phyloP scores from a whole-genome alignment of 2,113 vertebrate species.

The Trogon melanurus region DNA sequence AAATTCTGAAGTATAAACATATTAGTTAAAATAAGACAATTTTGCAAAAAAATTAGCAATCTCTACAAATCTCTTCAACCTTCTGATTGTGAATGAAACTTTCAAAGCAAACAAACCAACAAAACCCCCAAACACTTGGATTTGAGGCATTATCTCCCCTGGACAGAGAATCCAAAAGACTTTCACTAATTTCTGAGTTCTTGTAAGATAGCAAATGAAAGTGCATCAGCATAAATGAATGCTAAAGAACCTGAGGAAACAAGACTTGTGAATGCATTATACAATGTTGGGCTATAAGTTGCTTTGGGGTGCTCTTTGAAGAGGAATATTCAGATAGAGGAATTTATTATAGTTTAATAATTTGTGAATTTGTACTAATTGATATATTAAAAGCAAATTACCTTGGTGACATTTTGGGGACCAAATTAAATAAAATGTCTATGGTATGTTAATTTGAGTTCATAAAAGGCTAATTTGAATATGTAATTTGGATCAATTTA shows the following conservation, averaged over 20 bases:
- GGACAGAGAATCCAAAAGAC: not conserved
- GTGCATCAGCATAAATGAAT: not conserved
- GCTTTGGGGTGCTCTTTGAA: not conserved
- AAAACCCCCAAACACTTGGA: not conserved
- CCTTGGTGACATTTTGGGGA: slow-evolving; percentile 61
- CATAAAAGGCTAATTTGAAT: slow-evolving; percentile 76
- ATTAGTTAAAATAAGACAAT: not conserved
- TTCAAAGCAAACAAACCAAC: not conserved
- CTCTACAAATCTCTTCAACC: not conserved
- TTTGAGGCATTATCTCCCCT: not conserved
- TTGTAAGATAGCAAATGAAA: not conserved
- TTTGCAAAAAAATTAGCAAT: not conserved
- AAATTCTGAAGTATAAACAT: not conserved
- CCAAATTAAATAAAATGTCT: slow-evolving; percentile 71
- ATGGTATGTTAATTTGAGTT: slow-evolving; percentile 73
- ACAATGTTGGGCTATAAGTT: not conserved
- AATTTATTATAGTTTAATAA: slow-evolving; percentile 55
- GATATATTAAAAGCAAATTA: slow-evolving; percentile 70
- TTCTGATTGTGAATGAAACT: not conserved
- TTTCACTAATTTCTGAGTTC: not conserved
- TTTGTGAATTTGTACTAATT: slow-evolving; percentile 70
- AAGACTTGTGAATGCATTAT: not conserved
- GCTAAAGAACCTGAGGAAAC: not conserved
- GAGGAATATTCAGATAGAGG: slow-evolving; percentile 21
- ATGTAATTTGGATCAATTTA: slow-evolving; percentile 75